A percentile compares a stretch with the other conserved stretches of the same genome.
Conservation (phyloP, 2,113 vertebrate species). For the Colinus virginianus region DNA sequence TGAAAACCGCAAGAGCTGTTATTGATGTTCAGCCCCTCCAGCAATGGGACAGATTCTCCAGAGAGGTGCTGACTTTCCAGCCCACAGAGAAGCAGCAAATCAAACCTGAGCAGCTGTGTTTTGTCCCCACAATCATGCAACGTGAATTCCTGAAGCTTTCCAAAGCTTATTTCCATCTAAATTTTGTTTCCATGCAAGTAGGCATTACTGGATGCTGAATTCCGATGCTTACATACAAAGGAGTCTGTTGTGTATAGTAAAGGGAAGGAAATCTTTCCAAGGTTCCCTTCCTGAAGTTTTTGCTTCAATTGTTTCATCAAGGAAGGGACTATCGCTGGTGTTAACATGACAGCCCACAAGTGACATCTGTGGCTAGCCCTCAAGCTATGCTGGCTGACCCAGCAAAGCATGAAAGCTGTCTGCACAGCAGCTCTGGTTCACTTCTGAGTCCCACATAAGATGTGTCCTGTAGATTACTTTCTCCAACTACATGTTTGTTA, state of each 20-base stretch:
- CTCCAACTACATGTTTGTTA: fast-evolving
- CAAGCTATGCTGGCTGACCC: neutral
- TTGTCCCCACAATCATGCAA: neutral
- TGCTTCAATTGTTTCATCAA: constrained; percentile 20
- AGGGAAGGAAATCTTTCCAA: constrained; percentile 30
- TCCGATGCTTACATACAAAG: neutral
- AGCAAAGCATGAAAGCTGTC: neutral
- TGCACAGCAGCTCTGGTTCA: neutral
- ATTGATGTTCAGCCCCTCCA: neutral
- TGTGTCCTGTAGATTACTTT: neutral
- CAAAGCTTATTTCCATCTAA: neutral
- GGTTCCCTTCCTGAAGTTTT: neutral
- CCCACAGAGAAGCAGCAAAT: neutral
- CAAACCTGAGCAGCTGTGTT: neutral
- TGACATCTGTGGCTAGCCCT: neutral
- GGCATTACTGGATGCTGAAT: neutral
- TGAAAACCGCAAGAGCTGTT: neutral
- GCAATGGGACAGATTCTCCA: neutral
- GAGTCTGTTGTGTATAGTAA: neutral
- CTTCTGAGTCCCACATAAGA: neutral
- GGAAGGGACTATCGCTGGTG: neutral
- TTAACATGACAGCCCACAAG: neutral
- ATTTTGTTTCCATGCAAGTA: neutral
- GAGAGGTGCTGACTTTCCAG: neutral
- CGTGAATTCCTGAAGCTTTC: neutral